Evolutionary conservation across 2,888 invertebrate species (phyloP), one percentile per base, ranked within the genome.

Genomic region (Autographa gamma): DNA sequence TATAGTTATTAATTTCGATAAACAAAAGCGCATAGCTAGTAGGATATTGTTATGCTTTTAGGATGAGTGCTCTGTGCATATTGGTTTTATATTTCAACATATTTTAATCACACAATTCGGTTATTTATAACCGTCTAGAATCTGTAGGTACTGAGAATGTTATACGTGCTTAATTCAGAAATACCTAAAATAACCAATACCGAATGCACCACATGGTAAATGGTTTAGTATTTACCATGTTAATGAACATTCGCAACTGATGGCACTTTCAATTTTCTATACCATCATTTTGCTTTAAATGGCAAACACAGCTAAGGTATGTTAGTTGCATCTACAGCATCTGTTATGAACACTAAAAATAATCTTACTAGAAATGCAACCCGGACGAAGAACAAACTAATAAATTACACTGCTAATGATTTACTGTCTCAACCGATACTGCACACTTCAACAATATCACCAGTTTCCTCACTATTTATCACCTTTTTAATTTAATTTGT

Each of bases 341-440:
- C 18, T 56, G 66, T 60, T 19, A 58, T 69, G 14, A 58, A 63
- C 48, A 54, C 58, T 62, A 60, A 74, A 77, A 74, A 75, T 72
- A 71, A 78, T 73, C 19, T 66, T 59, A 25, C 56, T 61, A 54
- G 61, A 67, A 64, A 75, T 48, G 11, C 59, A 66, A 73, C 62
- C 43, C 34, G 41, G 58, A 58, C 58, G 70, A n/a, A 41, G 71
- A 70, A 52, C 54, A 38, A 52, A 56, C 60, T 48, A 74, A 77
- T 78, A 67, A 80, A 80, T 80, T 66, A 74, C 43, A 0, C 41
- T 61, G 32, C 60, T 78, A 74, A 80, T 73, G 71, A 73, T 74
- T 68, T 70, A 69, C 69, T 63, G 66, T 60, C 60, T 66, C 60
- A 18, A 68, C 62, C 38, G 34, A 71, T 66, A 70, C 56, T 77